Percentiles rank a stretch among this genome's conserved stretches.
Conservation (phyloP, 2,797 vertebrate genomes). For the Mormyrus hasselquistii region DNA sequence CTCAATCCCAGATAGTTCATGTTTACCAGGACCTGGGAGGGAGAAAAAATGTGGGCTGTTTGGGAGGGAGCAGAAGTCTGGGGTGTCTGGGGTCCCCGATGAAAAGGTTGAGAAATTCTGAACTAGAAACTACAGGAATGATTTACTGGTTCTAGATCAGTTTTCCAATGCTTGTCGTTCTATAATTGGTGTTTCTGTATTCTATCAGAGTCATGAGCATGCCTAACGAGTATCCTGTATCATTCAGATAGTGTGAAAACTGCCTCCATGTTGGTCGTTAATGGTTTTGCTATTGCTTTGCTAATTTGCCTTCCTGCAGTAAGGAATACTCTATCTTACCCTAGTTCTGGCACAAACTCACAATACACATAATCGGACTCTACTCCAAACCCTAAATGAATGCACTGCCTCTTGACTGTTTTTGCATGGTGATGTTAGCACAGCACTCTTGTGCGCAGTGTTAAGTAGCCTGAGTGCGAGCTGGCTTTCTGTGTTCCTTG, state of each 20-base stretch:
- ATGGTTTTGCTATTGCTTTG: background rate
- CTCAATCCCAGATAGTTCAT: background rate
- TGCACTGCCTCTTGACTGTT: background rate
- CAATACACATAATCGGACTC: background rate
- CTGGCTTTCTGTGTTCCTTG: background rate
- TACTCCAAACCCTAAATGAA: background rate
- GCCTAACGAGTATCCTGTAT: background rate
- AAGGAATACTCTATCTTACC: background rate
- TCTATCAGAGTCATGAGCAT: background rate
- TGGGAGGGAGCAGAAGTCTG: background rate
- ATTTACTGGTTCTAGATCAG: background rate
- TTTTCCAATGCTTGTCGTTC: background rate
- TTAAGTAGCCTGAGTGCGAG: background rate
- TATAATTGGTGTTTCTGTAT: background rate
- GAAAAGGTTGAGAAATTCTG: background rate
- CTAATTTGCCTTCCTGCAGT: background rate
- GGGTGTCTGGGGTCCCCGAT: background rate
- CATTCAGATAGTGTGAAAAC: background rate
- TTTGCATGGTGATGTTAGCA: background rate
- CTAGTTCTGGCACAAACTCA: background rate
- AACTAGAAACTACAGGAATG: background rate
- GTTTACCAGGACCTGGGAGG: background rate
- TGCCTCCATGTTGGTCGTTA: background rate
- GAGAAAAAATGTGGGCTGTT: background rate
- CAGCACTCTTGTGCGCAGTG: background rate